phyloP scores from a whole-genome alignment of 2,113 vertebrate genomes.

The Zosterops pallidus region DNA sequence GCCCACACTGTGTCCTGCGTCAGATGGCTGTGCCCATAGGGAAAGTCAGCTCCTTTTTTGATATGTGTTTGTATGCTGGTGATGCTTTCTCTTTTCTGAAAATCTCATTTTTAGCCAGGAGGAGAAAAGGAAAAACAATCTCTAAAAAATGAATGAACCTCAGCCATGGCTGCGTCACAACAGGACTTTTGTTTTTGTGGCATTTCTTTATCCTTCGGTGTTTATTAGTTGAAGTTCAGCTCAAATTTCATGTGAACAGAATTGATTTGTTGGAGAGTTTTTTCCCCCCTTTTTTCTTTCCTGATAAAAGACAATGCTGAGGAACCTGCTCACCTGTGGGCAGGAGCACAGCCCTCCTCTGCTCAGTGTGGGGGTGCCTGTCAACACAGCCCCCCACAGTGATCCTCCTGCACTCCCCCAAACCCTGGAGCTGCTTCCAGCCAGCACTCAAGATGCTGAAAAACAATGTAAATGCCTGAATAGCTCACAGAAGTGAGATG shows the following conservation, averaged over 20 bases:
- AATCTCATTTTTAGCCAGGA: constrained; percentile 9
- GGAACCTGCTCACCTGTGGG: not conserved
- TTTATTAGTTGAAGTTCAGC: not conserved
- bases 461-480: constrained; percentile 29
- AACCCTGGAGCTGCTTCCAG: not conserved
- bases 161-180: not conserved
- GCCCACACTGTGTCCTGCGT: not conserved
- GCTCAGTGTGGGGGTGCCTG: not conserved
- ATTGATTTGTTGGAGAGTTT: not conserved
- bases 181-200: not conserved
- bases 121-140: not conserved
- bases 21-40: not conserved
- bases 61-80: not conserved
- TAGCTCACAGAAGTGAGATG: not conserved
- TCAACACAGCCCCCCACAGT: not conserved
- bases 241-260: not conserved
- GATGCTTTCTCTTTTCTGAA: not conserved
- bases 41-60: not conserved
- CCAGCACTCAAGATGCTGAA: not conserved
- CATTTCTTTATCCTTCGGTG: constrained; percentile 21
- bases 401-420: not conserved
- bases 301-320: not conserved
- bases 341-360: not conserved
- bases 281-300: not conserved
- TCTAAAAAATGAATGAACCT: constrained; percentile 32